Evolutionary conservation across 2,797 vertebrate species (phyloP).

Genomic region (Typhlichthys subterraneus): DNA sequence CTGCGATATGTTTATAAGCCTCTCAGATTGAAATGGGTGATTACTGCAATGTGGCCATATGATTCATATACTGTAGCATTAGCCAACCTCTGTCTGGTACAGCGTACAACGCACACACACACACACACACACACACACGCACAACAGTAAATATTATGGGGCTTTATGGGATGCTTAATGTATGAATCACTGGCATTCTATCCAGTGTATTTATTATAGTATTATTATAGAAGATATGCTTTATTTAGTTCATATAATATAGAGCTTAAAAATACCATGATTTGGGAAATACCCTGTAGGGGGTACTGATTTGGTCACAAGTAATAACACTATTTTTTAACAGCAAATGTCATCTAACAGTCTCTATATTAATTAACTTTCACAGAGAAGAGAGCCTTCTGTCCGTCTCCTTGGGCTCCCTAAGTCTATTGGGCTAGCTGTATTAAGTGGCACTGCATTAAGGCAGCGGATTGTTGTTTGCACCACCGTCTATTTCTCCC

Average conservation of each 20-base stretch:
- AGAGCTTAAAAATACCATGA: no score
- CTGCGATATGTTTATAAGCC: constrained; percentile 44
- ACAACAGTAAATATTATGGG: constrained; percentile 20
- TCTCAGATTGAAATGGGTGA: constrained; percentile 49
- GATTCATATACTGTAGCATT: constrained; percentile 28
- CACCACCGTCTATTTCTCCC: constrained; percentile 59
- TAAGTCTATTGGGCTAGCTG: constrained; percentile 56
- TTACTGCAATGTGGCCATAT: constrained; percentile 14
- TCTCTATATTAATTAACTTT: constrained; percentile 58
- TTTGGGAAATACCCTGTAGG: constrained; percentile 17
- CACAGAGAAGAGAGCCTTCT: constrained; percentile 47
- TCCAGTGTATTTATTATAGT: neutral
- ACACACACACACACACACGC: no score
- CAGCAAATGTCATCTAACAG: constrained; percentile 44
- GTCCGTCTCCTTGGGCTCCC: constrained; percentile 44
- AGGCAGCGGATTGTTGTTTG: constrained; percentile 65
- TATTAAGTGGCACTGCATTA: constrained; percentile 75
- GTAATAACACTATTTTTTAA: constrained; percentile 31
- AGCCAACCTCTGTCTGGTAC: constrained; percentile 10
- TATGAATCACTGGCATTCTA: constrained; percentile 38
- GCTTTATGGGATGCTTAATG: constrained; percentile 33
- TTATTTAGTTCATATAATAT: no score
- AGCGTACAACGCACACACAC: neutral
- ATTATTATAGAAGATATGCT: no score
- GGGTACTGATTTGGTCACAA: constrained; percentile 9